Evolutionary conservation across 2,113 vertebrate genomes (phyloP), one percentile per base, ranked within the genome.

Genomic region (Calonectris borealis): DNA sequence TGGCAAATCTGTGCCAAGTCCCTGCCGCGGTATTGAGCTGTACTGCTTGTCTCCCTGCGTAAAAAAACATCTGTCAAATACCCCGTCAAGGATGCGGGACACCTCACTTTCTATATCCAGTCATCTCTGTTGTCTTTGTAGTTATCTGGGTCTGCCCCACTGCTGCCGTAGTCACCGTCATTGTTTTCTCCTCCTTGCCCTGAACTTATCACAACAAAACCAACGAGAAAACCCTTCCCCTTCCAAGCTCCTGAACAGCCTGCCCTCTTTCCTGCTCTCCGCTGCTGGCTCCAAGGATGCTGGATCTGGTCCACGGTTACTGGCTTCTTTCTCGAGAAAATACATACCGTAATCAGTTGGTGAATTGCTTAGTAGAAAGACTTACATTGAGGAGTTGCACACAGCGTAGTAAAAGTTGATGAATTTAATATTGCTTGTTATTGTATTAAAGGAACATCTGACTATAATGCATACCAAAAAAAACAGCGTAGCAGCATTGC

Each of bases 321-420:
- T 95, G 94, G 72, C 88, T 84, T 76, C 83, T 87, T 65, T 91
- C 87, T 93, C 14, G 4, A 91, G 68, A 87, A 95, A 93, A 93
- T 83, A 75, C 55, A 70, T 90, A 79, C 83, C 7, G 6, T 84
- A 84, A 95, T 95, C 87, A 58, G 31, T 73, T 87, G 46, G 70
- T 85, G 78, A 91, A 83, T 61, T 89, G 89, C 75, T 93, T 88
- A 86, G 90, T 54, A 90, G 79, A 77, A 85, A 25, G 46, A 49
- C 89, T 95, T 91, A 72, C 54, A 73, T 51, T 87, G n/a, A 66
- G 62, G 62, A 86, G 36, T 69, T 91, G 85, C 62, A 88, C 38
- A 16, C 46, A 73, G 42, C 16, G 4, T 73, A 95, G 93, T 93
- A 83, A 29, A 93, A 95, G 64, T 32, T 88, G 76, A 78, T 81